Evolutionary conservation across 2,797 vertebrate species (phyloP).

Genomic region (Mormyrops boulengeri): DNA sequence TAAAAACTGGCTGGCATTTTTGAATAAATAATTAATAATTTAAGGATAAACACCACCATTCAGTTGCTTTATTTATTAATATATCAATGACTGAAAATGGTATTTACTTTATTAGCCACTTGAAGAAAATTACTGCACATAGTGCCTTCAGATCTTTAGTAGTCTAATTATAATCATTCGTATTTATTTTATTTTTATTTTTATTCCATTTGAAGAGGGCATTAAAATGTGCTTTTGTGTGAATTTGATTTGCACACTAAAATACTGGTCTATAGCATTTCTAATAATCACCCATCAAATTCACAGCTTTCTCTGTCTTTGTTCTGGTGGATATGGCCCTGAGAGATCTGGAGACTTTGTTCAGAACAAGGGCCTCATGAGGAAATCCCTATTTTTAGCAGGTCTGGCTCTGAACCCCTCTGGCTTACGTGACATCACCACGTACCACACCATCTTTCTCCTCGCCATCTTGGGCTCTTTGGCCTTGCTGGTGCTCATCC

Average conservation of each 20-base stretch:
- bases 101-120: background rate
- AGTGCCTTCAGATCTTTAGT: background rate
- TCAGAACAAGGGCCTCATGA: background rate
- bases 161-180: background rate
- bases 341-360: background rate
- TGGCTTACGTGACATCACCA: constrained; percentile 66
- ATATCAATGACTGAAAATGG: background rate
- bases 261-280: background rate
- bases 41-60: background rate
- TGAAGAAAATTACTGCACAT: background rate
- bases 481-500: constrained; percentile 69
- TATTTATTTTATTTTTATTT: background rate
- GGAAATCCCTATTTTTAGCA: constrained; percentile 11
- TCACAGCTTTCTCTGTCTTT: background rate
- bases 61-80: background rate
- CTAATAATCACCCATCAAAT: background rate
- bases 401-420: constrained; percentile 41
- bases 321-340: background rate
- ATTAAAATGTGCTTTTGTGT: background rate
- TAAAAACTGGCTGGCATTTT: background rate
- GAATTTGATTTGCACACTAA: background rate
- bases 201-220: background rate
- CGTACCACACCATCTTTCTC: constrained; percentile 81
- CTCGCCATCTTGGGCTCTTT: constrained; percentile 74
- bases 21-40: background rate